Conservation (phyloP, 1,140 invertebrate genomes). For the Listronotus oregonensis region DNA sequence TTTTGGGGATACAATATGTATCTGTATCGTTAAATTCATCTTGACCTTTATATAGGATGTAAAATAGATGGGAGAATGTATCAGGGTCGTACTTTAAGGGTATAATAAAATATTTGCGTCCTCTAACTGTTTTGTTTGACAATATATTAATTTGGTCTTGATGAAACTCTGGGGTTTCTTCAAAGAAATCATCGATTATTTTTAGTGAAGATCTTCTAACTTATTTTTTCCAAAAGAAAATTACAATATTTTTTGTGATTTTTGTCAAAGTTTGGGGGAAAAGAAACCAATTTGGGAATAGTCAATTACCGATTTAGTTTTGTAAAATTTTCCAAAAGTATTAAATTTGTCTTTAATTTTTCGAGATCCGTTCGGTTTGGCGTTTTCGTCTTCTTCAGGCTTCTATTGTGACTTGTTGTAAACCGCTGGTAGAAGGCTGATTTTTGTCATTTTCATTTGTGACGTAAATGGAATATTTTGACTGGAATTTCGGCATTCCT, state of each 20-base stretch:
- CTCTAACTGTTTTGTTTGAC: too few relatives aligned
- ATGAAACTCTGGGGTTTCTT: slow-evolving; percentile 12
- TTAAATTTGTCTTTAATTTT: slow-evolving; percentile 19
- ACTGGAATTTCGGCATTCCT: slow-evolving; percentile 15
- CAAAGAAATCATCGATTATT: slow-evolving; percentile 24
- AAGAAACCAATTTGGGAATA: slow-evolving; percentile 31
- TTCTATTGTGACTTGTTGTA: not conserved
- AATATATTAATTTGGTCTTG: too few relatives aligned
- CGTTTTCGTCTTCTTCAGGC: not conserved
- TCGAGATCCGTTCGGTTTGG: not conserved
- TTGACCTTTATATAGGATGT: too few relatives aligned
- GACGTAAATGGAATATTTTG: too few relatives aligned
- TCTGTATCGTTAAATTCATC: slow-evolving; percentile 10
- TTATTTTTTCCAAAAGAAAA: slow-evolving; percentile 29
- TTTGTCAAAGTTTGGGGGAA: slow-evolving; percentile 18
- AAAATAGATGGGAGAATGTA: slow-evolving; percentile 6
- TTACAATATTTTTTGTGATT: slow-evolving; percentile 28
- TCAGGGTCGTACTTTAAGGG: slow-evolving; percentile 18
- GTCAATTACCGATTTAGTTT: slow-evolving; percentile 27
- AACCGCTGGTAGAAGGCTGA: not conserved
- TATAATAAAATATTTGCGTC: slow-evolving; percentile 7
- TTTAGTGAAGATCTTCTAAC: slow-evolving; percentile 22
- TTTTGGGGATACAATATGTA: slow-evolving; percentile 25
- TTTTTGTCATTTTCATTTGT: slow-evolving; percentile 13
- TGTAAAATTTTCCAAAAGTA: slow-evolving; percentile 13